Evolutionary conservation across 2,113 vertebrate species (phyloP).

Genomic region (Hydropotes inermis): DNA sequence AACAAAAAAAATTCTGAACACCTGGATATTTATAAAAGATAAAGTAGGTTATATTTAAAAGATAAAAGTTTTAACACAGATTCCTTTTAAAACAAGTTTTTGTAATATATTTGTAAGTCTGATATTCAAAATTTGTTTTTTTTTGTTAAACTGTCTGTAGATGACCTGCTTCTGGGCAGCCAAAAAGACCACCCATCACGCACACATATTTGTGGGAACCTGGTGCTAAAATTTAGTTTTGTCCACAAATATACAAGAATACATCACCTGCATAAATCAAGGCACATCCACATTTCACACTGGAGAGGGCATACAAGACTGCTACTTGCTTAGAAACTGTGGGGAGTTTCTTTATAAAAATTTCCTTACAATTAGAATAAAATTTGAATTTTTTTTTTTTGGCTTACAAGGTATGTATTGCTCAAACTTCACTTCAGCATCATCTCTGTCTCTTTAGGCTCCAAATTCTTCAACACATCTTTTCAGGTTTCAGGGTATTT

Average conservation of each 20-base stretch:
- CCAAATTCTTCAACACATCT: not conserved
- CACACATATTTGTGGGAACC: not conserved
- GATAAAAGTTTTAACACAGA: not conserved
- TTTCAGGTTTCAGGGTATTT: not conserved
- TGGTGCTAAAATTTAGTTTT: not conserved
- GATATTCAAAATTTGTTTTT: conserved; percentile 24
- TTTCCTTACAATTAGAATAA: not conserved
- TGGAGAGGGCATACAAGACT: not conserved
- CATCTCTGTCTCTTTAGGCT: not conserved
- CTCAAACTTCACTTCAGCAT: not conserved
- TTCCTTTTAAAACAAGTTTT: conserved; percentile 32
- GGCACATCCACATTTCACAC: not conserved
- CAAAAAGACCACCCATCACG: not conserved
- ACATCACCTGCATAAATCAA: not conserved
- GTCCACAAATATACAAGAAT: not conserved
- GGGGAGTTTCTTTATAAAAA: not conserved
- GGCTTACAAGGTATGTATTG: not conserved
- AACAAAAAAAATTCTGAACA: conserved; percentile 12
- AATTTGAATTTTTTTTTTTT: not conserved
- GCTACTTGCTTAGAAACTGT: not conserved
- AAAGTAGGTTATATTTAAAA: conserved; percentile 14
- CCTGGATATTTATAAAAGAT: conserved; percentile 12
- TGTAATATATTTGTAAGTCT: not conserved
- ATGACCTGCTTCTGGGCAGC: not conserved
- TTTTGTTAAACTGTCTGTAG: not conserved